Evolutionary conservation across 2,113 vertebrate species (phyloP), one percentile per base, ranked within the genome.

Genomic region (Suricata suricatta): DNA sequence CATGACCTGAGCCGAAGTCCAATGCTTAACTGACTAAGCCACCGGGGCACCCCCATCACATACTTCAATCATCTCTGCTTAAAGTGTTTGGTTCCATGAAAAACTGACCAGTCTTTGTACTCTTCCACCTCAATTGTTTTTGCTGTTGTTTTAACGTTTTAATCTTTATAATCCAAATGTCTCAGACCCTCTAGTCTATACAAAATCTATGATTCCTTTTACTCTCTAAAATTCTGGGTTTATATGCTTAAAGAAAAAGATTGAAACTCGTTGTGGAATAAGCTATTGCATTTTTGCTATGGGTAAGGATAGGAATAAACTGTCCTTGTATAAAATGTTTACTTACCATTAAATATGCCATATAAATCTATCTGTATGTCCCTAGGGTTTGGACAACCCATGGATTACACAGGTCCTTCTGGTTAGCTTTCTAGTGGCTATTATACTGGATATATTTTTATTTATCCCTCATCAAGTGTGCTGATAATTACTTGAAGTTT

Each of bases 221-320:
- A 47, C 44, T 47, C 44, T 72, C 41, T 90, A 90, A 90, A 85
- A 64, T 71, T 71, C 31, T 52, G 25, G 10, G n/a, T 77, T 44
- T 69, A 17, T 84, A 21, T 35, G 35, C 3, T 31, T 88, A 8
- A 66, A 76, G 6, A 47, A 92, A 89, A 82, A 76, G 19, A 88
- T 74, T 50, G 15, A 91, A 76, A 10, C 27, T 3, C 3, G 25
- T 27, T 68, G 8, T 86, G 29, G n/a, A 89, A 93, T 0, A 14
- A 76, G 57, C 31, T 1, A 23, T 31, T 29, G 19, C 0, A 14
- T 71, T 35, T 81, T 85, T 84, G 15, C 35, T 68, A 3, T 80
- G 90, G 35, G 68, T 95, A 88, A 81, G 77, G 95, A 25, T 29
- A 81, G 38, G 93, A 90, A 88, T 80, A 68, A 21, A 80, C 27